These are phyloP conservation scores for Atrichornis clamosus DNA, from an alignment of 2,113 vertebrate species.

Conservation along the genomic window DNA sequence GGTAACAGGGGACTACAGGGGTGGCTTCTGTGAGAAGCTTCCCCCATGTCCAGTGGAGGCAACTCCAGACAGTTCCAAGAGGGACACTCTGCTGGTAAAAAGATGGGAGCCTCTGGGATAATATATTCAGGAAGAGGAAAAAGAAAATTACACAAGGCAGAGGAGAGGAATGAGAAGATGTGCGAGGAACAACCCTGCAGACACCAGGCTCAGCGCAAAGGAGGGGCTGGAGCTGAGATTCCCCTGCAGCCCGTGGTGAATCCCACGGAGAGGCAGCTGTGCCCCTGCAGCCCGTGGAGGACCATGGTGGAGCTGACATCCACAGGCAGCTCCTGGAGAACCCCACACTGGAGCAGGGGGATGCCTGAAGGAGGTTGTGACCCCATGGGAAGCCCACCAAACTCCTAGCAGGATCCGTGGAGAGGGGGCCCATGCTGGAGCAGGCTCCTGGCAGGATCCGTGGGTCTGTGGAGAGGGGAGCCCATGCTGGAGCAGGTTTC, in stretches of 20 bases:
- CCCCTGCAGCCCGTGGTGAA: background rate
- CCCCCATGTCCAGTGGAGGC: fast-evolving
- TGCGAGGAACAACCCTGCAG: background rate
- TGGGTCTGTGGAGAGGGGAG: background rate
- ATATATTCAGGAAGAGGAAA: background rate
- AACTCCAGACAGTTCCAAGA: background rate
- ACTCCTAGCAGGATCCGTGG: background rate
- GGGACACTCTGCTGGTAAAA: background rate
- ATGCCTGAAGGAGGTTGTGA: too few relatives aligned
- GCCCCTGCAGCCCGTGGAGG: too few relatives aligned
- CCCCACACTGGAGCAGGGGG: too few relatives aligned
- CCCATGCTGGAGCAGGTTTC: background rate
- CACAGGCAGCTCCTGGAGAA: background rate
- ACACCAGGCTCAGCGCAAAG: background rate
- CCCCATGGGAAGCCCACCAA: background rate
- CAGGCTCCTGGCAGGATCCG: background rate
- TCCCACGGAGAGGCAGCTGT: too few relatives aligned
- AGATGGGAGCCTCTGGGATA: background rate
- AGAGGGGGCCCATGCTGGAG: too few relatives aligned
- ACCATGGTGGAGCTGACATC: too few relatives aligned
- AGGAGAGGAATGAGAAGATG: background rate
- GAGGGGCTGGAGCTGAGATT: background rate
- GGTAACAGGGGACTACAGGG: background rate
- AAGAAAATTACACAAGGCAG: background rate
- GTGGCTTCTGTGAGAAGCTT: background rate